Base-by-base conservation (phyloP, 2,113 vertebrate genomes). In the Cairina moschata region DNA sequence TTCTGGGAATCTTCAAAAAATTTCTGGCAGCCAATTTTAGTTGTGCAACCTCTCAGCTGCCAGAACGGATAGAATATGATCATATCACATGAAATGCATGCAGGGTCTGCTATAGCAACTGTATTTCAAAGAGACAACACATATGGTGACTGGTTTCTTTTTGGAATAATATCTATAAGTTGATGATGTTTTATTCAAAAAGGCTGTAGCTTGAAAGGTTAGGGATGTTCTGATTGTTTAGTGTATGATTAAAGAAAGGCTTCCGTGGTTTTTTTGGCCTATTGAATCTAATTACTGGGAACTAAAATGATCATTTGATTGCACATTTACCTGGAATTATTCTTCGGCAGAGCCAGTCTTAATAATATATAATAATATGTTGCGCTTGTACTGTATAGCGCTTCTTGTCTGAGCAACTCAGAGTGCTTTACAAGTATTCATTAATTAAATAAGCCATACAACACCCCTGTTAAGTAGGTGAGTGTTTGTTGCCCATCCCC, bases 301-400 rank as follows among this genome's bases (percentile, higher is more conserved):
- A 95, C 95, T 92, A 87, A 96, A 97, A 96, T 97, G 96, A 97
- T 96, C 96, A 91, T 97, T 96, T 97, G 96, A 97, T 96, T 97
- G 95, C 96, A 96, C 96, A 96, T 96, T 97, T 96, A 96, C 96
- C 96, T 96, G 95, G 96, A 96, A 97, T 97, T 97, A 96, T 96
- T 96, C 96, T 96, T 96, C 91, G 94, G 91, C 95, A 96, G 96
- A 97, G 92, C 96, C 96, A 96, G 96, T 97, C 96, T 97, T 97
- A 97, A 96, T 97, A 96, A 97, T 97, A 95, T 96, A 96, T 97
- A 97, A 97, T 97, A 96, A 97, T 94, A 97, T 91, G 96, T 97
- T 97, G 94, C 96, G 21, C 71, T 87, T 59, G 77, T 96, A 52
- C 94, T 95, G 93, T 96, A 96, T 97, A 92, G 96, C 23, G 68